Conservation (phyloP, 2,888 invertebrate species). For the Neuroscelio doddi region DNA sequence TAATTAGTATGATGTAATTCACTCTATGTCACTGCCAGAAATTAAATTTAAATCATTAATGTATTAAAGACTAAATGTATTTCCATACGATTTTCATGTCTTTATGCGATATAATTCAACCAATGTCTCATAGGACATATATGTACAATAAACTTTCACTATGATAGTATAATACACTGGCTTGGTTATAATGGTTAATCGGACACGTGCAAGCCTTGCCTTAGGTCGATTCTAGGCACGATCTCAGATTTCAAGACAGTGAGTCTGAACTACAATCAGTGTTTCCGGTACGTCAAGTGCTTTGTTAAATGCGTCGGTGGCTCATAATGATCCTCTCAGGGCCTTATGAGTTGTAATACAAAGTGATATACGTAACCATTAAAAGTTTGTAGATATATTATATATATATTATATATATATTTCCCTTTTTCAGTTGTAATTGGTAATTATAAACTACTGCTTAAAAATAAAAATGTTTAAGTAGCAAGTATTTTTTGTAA, state of each 20-base stretch:
- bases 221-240: neutral
- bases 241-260: conserved; percentile 1
- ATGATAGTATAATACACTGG: neutral
- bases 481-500: too few relatives aligned
- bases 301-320: neutral
- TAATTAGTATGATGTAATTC: too few relatives aligned
- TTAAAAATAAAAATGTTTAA: too few relatives aligned
- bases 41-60: too few relatives aligned
- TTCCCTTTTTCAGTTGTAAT: too few relatives aligned
- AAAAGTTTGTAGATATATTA: neutral
- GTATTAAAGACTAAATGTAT: too few relatives aligned
- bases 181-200: conserved; percentile 3
- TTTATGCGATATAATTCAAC: neutral
- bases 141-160: neutral
- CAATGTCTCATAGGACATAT: neutral
- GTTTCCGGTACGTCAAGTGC: conserved; percentile 6
- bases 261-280: conserved; percentile 1
- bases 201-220: conserved; percentile 8
- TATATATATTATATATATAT: neutral
- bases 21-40: too few relatives aligned
- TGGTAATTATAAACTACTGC: too few relatives aligned
- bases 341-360: neutral
- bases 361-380: neutral
- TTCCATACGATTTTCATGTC: too few relatives aligned
- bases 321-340: too few relatives aligned